Evolutionary conservation across 2,888 invertebrate genomes (phyloP).

Genomic region (Petrophora chlorosata): DNA sequence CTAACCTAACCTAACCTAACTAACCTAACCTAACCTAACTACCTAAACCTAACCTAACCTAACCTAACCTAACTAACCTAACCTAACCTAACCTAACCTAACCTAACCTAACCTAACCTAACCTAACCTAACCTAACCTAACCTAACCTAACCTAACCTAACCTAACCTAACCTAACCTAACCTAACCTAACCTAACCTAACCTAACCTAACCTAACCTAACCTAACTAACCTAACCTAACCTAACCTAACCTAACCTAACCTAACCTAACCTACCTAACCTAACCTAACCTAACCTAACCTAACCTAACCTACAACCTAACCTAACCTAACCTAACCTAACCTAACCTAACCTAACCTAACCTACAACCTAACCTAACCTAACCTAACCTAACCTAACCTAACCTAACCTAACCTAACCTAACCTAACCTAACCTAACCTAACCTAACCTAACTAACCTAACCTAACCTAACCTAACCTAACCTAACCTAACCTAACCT

Average conservation of each 20-base stretch:
- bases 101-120: constrained; percentile 36
- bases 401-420: constrained; percentile 22
- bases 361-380: constrained; percentile 21
- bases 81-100: constrained; percentile 36
- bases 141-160: constrained; percentile 24
- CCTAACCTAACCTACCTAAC: constrained; percentile 28
- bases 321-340: constrained; percentile 32
- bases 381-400: constrained; percentile 24
- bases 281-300: constrained; percentile 36
- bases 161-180: constrained; percentile 25
- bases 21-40: constrained; percentile 21
- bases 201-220: constrained; percentile 23
- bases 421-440: constrained; percentile 23
- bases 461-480: constrained; percentile 30
- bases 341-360: constrained; percentile 24
- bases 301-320: constrained; percentile 36
- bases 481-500: constrained; percentile 23
- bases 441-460: too few relatives aligned
- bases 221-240: constrained; percentile 22
- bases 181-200: constrained; percentile 21
- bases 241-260: constrained; percentile 31
- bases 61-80: constrained; percentile 30
- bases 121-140: constrained; percentile 32
- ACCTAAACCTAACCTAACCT: constrained; percentile 14
- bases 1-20: constrained; percentile 26